These are phyloP conservation scores for Celastrina argiolus DNA, from an alignment of 2,888 invertebrate genomes.

Conservation along the genomic window DNA sequence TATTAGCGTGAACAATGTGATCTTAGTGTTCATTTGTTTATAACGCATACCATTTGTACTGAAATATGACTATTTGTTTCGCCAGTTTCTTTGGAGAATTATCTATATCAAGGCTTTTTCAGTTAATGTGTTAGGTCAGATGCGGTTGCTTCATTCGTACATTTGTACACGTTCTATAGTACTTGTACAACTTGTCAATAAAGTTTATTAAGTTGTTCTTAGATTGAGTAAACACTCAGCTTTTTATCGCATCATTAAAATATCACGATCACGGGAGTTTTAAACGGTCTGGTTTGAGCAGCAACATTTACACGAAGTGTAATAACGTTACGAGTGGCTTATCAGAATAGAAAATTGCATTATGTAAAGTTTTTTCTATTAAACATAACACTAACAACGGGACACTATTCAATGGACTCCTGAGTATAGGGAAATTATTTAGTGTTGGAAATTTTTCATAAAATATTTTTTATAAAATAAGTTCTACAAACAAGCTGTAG, in stretches of 20 bases:
- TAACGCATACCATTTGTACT: background rate
- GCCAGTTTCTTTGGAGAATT: no score
- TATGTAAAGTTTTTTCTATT: conserved; percentile 14
- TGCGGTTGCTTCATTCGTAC: background rate
- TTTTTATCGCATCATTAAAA: background rate
- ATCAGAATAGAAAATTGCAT: conserved; percentile 19
- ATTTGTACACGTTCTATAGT: background rate
- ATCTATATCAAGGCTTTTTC: background rate
- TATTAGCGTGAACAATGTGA: background rate
- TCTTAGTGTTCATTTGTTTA: background rate
- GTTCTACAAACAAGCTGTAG: no score
- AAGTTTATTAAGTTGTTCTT: background rate
- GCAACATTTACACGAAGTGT: background rate
- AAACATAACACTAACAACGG: background rate
- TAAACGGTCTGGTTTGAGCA: background rate
- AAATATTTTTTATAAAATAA: no score
- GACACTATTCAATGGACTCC: background rate
- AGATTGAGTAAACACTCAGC: background rate
- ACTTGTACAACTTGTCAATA: background rate
- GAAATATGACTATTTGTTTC: background rate
- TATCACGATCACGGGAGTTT: background rate
- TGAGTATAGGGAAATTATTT: no score
- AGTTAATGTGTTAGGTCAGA: background rate
- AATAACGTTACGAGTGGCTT: background rate
- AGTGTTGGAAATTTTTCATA: no score